A percentile compares a stretch with the other conserved stretches of the same genome.
Evolutionary conservation across 1,140 invertebrate species (phyloP).

Genomic region (Papilio polyxenes): DNA sequence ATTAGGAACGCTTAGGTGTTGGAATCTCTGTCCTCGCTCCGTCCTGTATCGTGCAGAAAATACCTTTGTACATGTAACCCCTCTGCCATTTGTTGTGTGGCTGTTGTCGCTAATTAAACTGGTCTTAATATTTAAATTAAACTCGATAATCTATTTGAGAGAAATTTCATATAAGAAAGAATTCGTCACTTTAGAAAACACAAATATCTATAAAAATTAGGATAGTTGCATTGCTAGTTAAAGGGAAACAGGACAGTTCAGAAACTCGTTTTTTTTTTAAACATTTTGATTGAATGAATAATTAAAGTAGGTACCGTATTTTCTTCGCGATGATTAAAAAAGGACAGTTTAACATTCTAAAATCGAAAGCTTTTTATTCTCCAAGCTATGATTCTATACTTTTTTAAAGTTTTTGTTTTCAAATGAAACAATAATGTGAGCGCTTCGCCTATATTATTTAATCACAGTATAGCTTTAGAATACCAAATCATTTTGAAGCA

Average conservation of each 20-base stretch:
- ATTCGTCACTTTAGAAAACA: too few species aligned
- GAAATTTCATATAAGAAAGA: neutral
- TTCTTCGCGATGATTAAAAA: too few species aligned
- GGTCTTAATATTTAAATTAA: slow-evolving; percentile 21
- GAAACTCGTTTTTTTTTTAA: too few species aligned
- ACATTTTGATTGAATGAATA: too few species aligned
- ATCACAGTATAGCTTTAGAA: neutral
- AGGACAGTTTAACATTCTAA: too few species aligned
- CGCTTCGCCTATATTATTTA: neutral
- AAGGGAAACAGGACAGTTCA: too few species aligned
- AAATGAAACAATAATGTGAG: neutral
- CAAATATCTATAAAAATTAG: too few species aligned
- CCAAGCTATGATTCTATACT: too few species aligned
- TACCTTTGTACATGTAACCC: slow-evolving; percentile 41
- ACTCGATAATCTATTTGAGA: neutral
- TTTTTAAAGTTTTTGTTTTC: too few species aligned
- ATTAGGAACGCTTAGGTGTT: slow-evolving; percentile 75
- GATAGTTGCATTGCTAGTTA: too few species aligned
- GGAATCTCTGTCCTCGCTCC: slow-evolving; percentile 68
- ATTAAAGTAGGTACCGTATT: too few species aligned
- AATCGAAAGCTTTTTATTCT: too few species aligned
- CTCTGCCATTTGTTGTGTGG: slow-evolving; percentile 3
- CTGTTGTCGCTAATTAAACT: slow-evolving; percentile 17
- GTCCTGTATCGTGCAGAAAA: slow-evolving; percentile 65
- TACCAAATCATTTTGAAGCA: neutral